Evolutionary conservation across 2,113 vertebrate genomes (phyloP).

Genomic region (Hippocampus comes): DNA sequence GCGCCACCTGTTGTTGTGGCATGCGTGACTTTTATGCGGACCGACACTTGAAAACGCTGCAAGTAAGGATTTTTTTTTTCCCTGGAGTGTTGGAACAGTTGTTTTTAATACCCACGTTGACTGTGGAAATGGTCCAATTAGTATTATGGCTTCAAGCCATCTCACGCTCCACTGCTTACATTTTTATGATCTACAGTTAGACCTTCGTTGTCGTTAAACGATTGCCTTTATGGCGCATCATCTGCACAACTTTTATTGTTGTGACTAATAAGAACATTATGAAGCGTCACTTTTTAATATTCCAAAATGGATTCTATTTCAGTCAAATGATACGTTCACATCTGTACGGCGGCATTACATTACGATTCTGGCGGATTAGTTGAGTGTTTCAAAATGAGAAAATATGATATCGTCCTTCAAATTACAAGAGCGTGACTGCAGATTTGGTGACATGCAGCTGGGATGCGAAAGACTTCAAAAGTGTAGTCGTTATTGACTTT

Average conservation of each 20-base stretch:
- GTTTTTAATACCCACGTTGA: neutral
- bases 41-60: neutral
- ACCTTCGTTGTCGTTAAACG: neutral
- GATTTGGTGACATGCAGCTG: neutral
- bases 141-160: neutral
- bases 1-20: neutral
- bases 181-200: neutral
- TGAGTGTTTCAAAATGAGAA: neutral
- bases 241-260: neutral
- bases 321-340: neutral
- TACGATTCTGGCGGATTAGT: neutral
- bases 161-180: neutral
- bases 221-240: neutral
- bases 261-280: neutral
- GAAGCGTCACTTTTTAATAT: conserved; percentile 1
- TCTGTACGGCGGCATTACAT: neutral
- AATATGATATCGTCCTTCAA: neutral
- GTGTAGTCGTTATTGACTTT: neutral
- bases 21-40: neutral
- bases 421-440: too few species aligned
- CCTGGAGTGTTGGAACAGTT: neutral
- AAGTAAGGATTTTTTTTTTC: neutral
- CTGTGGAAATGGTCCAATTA: neutral
- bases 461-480: neutral
- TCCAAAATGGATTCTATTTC: neutral